These are phyloP conservation scores for Ploceus nigricollis DNA, from an alignment of 2,113 vertebrate species.

Conservation along the genomic window DNA sequence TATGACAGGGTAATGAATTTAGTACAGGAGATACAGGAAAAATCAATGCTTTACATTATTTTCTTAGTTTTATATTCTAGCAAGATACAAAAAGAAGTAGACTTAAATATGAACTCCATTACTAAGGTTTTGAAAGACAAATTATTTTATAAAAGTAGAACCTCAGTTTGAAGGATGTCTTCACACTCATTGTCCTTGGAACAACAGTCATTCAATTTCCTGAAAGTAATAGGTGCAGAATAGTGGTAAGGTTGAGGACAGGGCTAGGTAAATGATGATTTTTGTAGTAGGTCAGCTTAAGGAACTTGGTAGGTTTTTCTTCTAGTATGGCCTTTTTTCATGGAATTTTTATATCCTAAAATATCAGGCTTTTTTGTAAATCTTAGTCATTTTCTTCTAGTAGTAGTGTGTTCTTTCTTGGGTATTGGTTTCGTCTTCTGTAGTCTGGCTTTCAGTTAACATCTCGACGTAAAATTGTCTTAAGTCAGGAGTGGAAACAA, in stretches of 20 bases:
- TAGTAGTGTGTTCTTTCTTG: neutral
- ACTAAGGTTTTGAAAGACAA: neutral
- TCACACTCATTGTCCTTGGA: neutral
- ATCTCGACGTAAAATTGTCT: accelerated
- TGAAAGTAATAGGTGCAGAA: neutral
- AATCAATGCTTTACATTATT: neutral
- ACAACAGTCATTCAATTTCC: neutral
- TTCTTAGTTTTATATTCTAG: neutral
- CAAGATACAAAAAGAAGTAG: neutral
- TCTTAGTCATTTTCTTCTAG: neutral
- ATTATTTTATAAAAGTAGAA: neutral
- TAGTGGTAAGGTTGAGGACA: neutral
- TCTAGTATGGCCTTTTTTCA: neutral
- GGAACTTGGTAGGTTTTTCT: neutral
- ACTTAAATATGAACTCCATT: neutral
- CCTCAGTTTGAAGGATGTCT: neutral
- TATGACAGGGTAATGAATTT: neutral
- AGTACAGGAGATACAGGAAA: neutral
- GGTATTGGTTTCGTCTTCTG: neutral
- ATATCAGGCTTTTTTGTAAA: neutral
- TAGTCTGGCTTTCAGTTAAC: neutral
- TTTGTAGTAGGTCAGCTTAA: neutral
- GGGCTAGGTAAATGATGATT: neutral
- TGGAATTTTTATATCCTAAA: neutral
- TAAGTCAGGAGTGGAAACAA: neutral